These are phyloP conservation scores for Corynorhinus townsendii DNA, from an alignment of 2,113 vertebrate species.

Conservation along the genomic window DNA sequence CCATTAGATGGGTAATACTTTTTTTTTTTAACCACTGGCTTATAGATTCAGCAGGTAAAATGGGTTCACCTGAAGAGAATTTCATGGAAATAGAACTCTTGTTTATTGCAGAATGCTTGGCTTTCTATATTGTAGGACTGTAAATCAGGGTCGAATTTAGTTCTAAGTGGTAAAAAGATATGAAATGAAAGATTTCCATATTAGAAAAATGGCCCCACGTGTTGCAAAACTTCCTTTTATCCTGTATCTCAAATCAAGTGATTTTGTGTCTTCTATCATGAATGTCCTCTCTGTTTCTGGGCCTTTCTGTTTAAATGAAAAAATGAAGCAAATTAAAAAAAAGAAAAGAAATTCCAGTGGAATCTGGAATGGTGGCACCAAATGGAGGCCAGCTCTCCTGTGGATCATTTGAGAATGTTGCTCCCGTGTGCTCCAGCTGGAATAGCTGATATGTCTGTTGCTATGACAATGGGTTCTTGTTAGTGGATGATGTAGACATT, in stretches of 20 bases:
- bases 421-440: not conserved
- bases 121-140: not conserved
- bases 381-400: constrained; percentile 26
- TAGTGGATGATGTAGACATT: constrained; percentile 53
- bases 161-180: not conserved
- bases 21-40: not conserved
- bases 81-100: not conserved
- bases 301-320: constrained; percentile 31
- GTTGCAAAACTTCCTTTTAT: not conserved
- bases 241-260: not conserved
- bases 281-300: not conserved
- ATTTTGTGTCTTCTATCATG: not conserved
- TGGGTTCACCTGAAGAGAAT: not conserved
- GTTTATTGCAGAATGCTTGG: not conserved
- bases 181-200: not conserved
- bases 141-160: not conserved
- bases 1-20: not conserved
- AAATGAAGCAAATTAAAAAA: not conserved
- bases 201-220: not conserved
- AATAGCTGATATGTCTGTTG: constrained; percentile 68
- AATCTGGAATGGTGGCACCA: constrained; percentile 1
- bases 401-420: constrained; percentile 47
- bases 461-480: constrained; percentile 72
- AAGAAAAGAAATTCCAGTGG: not conserved
- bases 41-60: not conserved